A percentile compares a stretch with the other conserved stretches of the same genome.
Conservation (phyloP, 2,888 invertebrate genomes). For the Drosophila picticornis region DNA sequence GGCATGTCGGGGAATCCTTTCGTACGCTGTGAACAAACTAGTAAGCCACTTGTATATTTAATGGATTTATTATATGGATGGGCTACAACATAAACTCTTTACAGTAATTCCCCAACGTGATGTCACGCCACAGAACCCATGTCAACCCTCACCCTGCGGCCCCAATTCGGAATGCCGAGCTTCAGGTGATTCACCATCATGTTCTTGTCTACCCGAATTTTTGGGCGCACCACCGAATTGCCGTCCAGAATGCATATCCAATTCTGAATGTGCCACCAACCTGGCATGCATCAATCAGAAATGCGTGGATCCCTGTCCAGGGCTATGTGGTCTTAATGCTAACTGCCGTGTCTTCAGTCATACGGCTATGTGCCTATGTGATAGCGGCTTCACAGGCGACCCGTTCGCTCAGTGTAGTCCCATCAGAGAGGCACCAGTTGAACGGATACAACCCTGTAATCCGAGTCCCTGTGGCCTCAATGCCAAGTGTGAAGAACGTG, state of each 20-base stretch:
- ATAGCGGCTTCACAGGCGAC: slow-evolving; percentile 87
- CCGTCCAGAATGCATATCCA: slow-evolving; percentile 88
- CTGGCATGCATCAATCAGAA: slow-evolving; percentile 87
- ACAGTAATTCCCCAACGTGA: slow-evolving; percentile 72
- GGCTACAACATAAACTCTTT: slow-evolving; percentile 28
- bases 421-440: slow-evolving; percentile 86
- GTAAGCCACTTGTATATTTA: slow-evolving; percentile 59
- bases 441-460: slow-evolving; percentile 85
- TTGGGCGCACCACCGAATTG: slow-evolving; percentile 89
- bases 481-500: slow-evolving; percentile 90
- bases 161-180: slow-evolving; percentile 89
- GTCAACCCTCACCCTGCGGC: slow-evolving; percentile 90
- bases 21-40: slow-evolving; percentile 86
- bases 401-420: slow-evolving; percentile 86
- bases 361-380: slow-evolving; percentile 87
- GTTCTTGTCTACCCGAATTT: slow-evolving; percentile 87
- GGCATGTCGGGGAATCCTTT: slow-evolving; percentile 91
- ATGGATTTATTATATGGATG: background rate
- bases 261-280: slow-evolving; percentile 87
- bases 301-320: slow-evolving; percentile 88
- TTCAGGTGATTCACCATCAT: slow-evolving; percentile 85
- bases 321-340: slow-evolving; percentile 87
- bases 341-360: slow-evolving; percentile 87
- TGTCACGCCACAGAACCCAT: slow-evolving; percentile 85
- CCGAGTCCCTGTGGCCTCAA: slow-evolving; percentile 88